Evolutionary conservation across 2,797 vertebrate genomes (phyloP), one percentile per base, ranked within the genome.

Genomic region (Perodicticus potto): DNA sequence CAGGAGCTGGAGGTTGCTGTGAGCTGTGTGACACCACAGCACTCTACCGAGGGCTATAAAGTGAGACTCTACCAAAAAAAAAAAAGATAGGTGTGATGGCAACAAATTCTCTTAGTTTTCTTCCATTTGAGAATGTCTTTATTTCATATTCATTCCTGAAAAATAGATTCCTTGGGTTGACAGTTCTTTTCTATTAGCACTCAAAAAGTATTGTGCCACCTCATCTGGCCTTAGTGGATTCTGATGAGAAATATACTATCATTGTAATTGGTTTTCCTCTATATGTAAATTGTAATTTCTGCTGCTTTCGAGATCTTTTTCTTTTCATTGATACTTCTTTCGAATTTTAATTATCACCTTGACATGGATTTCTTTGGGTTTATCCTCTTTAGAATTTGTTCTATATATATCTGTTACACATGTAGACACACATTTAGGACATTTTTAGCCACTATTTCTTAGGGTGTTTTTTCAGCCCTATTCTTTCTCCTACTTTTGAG

Each of bases 371-470:
- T 93, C 37, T 45, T 12, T 45, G 70, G 5, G 4, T 4, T 80
- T 91, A 43, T 65, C 40, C 4, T 32, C 25, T 27, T 43, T 80
- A 86, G 34, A 37, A 81, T 91, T 80, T 72, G 16, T 23, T 63
- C 55, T 65, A 3, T 45, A 73, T 55, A 32, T 57, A 32, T 37
- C 73, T 72, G 2, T 45, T 59, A 65, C 65, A 53, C 49, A 53
- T 53, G 14, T 17, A 53, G 14, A 53, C 49, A 53, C 32, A 55
- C 29, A 57, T 73, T 65, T 65, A 55, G 9, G 1, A 53, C 40
- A 13, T 91, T 91, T 73, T 91, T 63, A 80, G 74, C 57, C 74
- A 45, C 34, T 65, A 73, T 80, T 91, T 91, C 65, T 65, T 40
- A 40, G 55, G 34, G 57, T 65, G 34, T 23, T 86, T 91, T 90